phyloP scores from a whole-genome alignment of 53 echinoderm and acorn worm genomes.

The Echinarachnius parma region DNA sequence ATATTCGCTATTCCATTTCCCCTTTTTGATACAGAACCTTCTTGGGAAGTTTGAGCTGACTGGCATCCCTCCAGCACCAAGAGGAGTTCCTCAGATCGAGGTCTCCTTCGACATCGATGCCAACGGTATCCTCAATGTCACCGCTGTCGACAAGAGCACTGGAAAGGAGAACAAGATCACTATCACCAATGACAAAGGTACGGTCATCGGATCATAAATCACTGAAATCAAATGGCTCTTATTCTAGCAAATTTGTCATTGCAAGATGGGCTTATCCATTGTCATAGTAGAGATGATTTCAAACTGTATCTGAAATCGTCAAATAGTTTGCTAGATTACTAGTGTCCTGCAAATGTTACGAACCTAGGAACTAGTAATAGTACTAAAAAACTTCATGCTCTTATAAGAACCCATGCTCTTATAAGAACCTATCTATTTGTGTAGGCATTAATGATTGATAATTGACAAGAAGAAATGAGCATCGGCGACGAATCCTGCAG shows the following conservation, averaged over 20 bases:
- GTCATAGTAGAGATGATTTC: no score
- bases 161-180: constrained; percentile 94
- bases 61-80: constrained; percentile 87
- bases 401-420: background rate
- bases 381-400: background rate
- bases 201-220: background rate
- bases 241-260: background rate
- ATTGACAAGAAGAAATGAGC: background rate
- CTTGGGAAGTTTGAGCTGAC: constrained; percentile 95
- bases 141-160: constrained; percentile 78
- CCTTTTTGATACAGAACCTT: constrained; percentile 63
- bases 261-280: background rate
- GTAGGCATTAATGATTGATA: background rate
- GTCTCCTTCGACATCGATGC: constrained; percentile 98
- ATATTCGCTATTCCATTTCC: no score
- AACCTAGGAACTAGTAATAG: background rate
- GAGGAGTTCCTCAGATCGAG: constrained; percentile 90
- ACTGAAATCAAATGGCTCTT: background rate
- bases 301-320: no score
- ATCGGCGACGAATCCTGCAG: background rate
- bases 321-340: no score
- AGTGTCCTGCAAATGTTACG: no score
- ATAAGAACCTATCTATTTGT: background rate
- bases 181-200: constrained; percentile 93
- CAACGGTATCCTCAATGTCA: constrained; percentile 91